phyloP scores from a whole-genome alignment of 2,113 vertebrate species.

The Acrocephalus kingi region DNA sequence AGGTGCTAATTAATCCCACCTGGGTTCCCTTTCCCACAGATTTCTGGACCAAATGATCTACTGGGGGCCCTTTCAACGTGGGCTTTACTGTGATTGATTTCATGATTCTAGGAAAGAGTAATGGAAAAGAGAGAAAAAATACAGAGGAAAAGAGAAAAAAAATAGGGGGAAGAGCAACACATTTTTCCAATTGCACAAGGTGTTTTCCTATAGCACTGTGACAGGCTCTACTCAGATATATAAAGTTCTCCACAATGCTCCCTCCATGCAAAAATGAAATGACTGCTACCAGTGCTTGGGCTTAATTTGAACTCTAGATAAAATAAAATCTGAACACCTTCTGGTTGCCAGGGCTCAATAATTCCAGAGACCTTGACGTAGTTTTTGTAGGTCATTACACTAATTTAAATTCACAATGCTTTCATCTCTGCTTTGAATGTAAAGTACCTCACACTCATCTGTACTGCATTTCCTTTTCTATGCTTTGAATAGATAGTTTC shows the following conservation, averaged over 20 bases:
- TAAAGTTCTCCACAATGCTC: not conserved
- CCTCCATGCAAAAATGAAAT: not conserved
- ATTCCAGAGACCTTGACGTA: slow-evolving; percentile 29
- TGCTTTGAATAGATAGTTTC: slow-evolving; percentile 3
- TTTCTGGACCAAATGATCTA: not conserved
- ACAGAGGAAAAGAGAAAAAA: not conserved
- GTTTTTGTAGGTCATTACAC: slow-evolving; percentile 59
- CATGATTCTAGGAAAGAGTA: not conserved
- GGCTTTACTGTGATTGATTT: not conserved
- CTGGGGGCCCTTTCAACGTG: rapidly evolving
- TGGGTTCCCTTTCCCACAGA: not conserved
- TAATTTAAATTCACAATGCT: slow-evolving; percentile 61
- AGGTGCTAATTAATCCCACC: not conserved
- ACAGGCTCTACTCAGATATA: not conserved
- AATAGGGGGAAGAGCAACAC: rapidly evolving
- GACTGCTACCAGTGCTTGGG: not conserved
- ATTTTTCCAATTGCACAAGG: not conserved
- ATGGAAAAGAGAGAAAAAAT: not conserved
- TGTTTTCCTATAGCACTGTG: not conserved
- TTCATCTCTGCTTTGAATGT: slow-evolving; percentile 51
- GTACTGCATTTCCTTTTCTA: not conserved
- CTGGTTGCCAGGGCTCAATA: slow-evolving; percentile 38
- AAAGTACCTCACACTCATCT: not conserved
- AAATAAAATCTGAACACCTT: slow-evolving; percentile 17
- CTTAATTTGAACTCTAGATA: slow-evolving; percentile 9